A percentile compares a stretch with the other conserved stretches of the same genome.
Evolutionary conservation across 2,888 invertebrate species (phyloP).

Genomic region (Gasteruption jaculator): DNA sequence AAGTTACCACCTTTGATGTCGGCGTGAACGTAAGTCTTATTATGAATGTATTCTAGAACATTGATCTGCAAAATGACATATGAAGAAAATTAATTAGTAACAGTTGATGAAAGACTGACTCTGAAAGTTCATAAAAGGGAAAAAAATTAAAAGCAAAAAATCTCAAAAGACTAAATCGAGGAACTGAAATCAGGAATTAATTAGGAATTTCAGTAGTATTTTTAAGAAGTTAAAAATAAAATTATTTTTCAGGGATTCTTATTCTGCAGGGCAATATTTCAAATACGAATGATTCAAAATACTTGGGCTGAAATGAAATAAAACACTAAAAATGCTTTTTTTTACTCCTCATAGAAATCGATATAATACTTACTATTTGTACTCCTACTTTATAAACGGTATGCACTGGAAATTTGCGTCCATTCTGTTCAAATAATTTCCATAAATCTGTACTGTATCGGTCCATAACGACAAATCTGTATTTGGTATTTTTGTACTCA

Average conservation of each 20-base stretch:
- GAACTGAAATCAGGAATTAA: too few species aligned
- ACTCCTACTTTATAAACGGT: constrained; percentile 77
- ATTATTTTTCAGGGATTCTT: too few species aligned
- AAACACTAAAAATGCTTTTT: constrained; percentile 3
- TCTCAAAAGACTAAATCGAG: too few species aligned
- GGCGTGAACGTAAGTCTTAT: constrained; percentile 85
- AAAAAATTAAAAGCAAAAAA: neutral
- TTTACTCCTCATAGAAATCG: neutral
- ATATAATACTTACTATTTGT: constrained; percentile 67
- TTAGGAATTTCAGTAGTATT: too few species aligned
- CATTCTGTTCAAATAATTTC: constrained; percentile 68
- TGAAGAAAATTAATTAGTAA: too few species aligned
- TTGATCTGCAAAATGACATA: constrained; percentile 72
- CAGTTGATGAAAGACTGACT: neutral
- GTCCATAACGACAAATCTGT: constrained; percentile 86
- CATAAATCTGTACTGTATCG: constrained; percentile 84
- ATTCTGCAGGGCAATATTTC: too few species aligned
- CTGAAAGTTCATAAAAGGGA: neutral
- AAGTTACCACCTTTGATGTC: constrained; percentile 97
- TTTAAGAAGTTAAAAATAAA: too few species aligned
- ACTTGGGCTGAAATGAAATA: neutral
- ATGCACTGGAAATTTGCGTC: constrained; percentile 63
- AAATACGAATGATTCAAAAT: too few species aligned
- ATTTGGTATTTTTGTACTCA: constrained; percentile 69
- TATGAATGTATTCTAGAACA: constrained; percentile 88